Percentiles rank a stretch among this genome's conserved stretches.
These are phyloP conservation scores for Linurgus olivaceus DNA, from an alignment of 2,797 vertebrate genomes.

Conservation along the genomic window DNA sequence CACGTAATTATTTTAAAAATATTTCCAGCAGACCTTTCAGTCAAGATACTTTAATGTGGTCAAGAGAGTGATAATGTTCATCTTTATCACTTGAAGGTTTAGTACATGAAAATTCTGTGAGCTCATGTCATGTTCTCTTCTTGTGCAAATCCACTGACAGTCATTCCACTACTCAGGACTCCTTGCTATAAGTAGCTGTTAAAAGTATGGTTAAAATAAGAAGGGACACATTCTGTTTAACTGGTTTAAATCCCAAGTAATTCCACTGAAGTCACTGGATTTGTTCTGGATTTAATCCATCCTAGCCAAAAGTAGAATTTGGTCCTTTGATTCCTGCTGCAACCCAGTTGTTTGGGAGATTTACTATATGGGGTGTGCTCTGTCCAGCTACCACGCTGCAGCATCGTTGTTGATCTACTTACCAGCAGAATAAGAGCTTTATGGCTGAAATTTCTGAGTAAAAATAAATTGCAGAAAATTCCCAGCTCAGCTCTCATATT, in stretches of 20 bases:
- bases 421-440: constrained; percentile 28
- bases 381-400: neutral
- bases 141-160: neutral
- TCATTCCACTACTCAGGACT: neutral
- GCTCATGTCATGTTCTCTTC: neutral
- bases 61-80: neutral
- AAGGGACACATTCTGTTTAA: neutral
- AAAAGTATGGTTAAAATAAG: neutral
- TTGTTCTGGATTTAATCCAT: constrained; percentile 8
- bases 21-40: neutral
- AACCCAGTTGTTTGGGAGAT: constrained; percentile 11
- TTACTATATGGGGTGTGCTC: neutral
- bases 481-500: constrained; percentile 18
- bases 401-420: constrained; percentile 41
- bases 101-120: neutral
- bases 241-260: neutral
- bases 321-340: neutral
- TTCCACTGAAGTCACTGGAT: neutral
- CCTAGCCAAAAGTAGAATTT: neutral
- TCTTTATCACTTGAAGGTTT: neutral
- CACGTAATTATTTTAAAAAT: neutral
- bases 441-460: constrained; percentile 15
- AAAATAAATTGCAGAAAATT: constrained; percentile 44
- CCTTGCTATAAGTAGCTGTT: neutral
- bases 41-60: neutral